A percentile compares a stretch with the other conserved stretches of the same genome.
Conservation (phyloP, 2,888 invertebrate genomes). For the Drosophila demipolita region DNA sequence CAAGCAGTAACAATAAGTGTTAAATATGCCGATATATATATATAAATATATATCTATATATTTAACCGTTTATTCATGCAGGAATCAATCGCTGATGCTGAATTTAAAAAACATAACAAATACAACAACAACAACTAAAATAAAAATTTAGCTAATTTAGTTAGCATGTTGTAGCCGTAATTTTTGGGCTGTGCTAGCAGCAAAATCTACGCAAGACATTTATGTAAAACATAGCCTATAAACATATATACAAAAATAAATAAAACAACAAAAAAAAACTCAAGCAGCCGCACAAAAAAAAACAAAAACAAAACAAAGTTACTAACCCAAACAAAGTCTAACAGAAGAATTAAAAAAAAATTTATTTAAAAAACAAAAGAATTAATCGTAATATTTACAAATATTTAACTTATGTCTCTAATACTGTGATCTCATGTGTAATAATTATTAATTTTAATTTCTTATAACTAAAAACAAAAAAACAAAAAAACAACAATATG, state of each 20-base stretch:
- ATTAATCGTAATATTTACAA: constrained; percentile 49
- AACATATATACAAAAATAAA: constrained; percentile 22
- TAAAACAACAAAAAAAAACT: constrained; percentile 32
- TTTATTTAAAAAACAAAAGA: constrained; percentile 26
- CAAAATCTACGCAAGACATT: constrained; percentile 68
- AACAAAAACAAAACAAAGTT: constrained; percentile 49
- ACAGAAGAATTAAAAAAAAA: constrained; percentile 34
- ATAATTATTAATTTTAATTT: constrained; percentile 83
- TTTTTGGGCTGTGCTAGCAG: constrained; percentile 65
- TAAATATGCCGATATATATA: neutral
- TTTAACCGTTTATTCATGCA: constrained; percentile 26
- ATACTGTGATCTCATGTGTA: constrained; percentile 86
- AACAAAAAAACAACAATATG: constrained; percentile 35
- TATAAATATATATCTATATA: too few relatives aligned
- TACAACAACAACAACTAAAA: constrained; percentile 11
- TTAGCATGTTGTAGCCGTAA: constrained; percentile 61
- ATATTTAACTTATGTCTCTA: constrained; percentile 85
- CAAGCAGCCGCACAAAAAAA: constrained; percentile 51
- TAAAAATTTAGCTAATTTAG: constrained; percentile 54
- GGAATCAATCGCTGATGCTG: constrained; percentile 78
- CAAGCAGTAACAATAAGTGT: constrained; percentile 48
- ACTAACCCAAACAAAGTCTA: constrained; percentile 68
- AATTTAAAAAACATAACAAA: constrained; percentile 38
- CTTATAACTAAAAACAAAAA: constrained; percentile 64
- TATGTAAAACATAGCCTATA: constrained; percentile 44